Conservation (phyloP, 1,140 invertebrate species). For the Cherax destructor region DNA sequence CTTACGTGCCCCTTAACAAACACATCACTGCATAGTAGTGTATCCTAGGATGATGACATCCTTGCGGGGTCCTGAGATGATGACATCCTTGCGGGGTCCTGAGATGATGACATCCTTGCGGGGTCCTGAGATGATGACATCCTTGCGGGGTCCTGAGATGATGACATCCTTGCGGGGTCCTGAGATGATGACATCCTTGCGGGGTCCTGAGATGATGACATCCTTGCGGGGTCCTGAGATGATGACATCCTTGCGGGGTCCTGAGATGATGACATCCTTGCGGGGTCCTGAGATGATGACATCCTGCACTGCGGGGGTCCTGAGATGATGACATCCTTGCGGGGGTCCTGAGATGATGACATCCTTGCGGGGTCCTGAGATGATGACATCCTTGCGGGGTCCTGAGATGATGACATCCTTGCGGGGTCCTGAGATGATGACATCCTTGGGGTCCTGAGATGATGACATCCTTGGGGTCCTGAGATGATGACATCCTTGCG, state of each 20-base stretch:
- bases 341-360: no score
- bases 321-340: no score
- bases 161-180: no score
- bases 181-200: background rate
- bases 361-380: background rate
- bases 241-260: background rate
- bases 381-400: no score
- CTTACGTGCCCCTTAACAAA: no score
- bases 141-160: background rate
- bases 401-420: background rate
- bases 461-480: background rate
- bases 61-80: background rate
- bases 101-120: background rate
- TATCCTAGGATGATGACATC: no score
- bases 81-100: no score
- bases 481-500: no score
- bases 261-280: background rate
- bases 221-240: no score
- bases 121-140: no score
- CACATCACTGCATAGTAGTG: background rate
- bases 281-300: no score
- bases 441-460: no score
- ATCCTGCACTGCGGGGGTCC: background rate
- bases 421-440: background rate
- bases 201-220: background rate